Evolutionary conservation across 2,888 invertebrate species (phyloP), one percentile per base, ranked within the genome.

Genomic region (Lithophane ornitopus): DNA sequence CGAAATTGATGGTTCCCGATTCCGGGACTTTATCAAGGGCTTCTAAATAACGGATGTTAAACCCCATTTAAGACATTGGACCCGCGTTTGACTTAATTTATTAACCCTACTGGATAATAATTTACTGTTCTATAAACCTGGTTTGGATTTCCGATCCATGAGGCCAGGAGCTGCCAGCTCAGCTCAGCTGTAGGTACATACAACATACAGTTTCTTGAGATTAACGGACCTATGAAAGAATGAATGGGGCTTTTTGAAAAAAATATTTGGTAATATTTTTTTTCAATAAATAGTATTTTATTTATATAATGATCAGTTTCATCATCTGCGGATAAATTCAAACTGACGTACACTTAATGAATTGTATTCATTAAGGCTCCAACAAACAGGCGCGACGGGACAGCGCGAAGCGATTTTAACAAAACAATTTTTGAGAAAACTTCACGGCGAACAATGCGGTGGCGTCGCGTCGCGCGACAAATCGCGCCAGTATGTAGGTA

Each of bases 41-140:
- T 22, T n/a, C 28, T 56, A 49, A 76, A 70, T 77, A 78, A 58
- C 28, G 44, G 63, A 46, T 72, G 58, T 19, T 49, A 41, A 14
- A 26, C 12, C 49, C 52, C 19, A 34, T 63, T 70, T 63, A 34
- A 22, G 70, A 56, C 14, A 63, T 22, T 71, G 63, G 19, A 72
- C 52, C 70, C 34, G 1, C 52, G 49, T 78, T 54, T 39, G 58
- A n/a, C 58, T 19, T 39, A 78, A 70, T 70, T 77, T 77, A 77
- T 78, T 7, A 58, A n/a, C 49, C 52, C 26, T 26, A 52, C 12
- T 77, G 56, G n/a, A 44, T 22, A 52, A 62, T 28, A 56, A 49
- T 70, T 56, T 49, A 70, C 54, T 77, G 28, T 41, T 8, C 2
- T 41, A n/a, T 8, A n/a, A 7, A 62, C 54, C 26, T 68, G 44